Base-by-base conservation (phyloP, 2,113 vertebrate genomes). In the Xyliphius kryptos region DNA sequence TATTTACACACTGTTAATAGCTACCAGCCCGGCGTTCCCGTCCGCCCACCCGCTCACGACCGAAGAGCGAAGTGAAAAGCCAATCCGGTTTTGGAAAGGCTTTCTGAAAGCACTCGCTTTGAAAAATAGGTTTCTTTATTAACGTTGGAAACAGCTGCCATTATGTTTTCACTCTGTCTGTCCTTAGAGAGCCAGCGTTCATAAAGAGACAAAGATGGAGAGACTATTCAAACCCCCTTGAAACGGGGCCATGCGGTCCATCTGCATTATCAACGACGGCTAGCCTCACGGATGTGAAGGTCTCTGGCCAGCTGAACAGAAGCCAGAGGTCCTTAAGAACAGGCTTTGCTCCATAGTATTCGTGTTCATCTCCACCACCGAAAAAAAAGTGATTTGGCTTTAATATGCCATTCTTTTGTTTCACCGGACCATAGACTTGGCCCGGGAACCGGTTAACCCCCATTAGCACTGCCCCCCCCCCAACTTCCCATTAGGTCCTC, bases 401-500 rank as follows among this genome's bases (percentile, higher is more conserved):
- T 74, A 76, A 67, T 78, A 82, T 77, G 13, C 43, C 63, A 6
- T 3, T 69, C 26, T 78, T 56, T 69, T 70, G 72, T 73, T 77
- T 62, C 43, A 14, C 69, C 71, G 73, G 74, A 75, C 43, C 16
- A 41, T 38, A 66, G 67, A 64, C 66, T 46, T 6, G 6, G 59
- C 58, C 69, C 2, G 22, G 61, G 75, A 81, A 73, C 69, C 56
- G 20, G 63, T 73, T 82, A 83, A 87, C 85, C 82, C 69, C 79
- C 74, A 79, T 84, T 85, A 82, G 79, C 74, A 72, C 56, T 64
- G 69, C 2, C 47, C 70, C 67, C 75, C 79, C 67, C 66, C 65
- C 63, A 3, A 3, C 79, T 80, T 81, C 84, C 79, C 71, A 87
- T 83, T 82, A 83, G 74, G 76, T 65, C 48, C 62, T 75, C 60